These are phyloP conservation scores for Neoniphon sammara DNA, from an alignment of 2,797 vertebrate species.

Conservation along the genomic window DNA sequence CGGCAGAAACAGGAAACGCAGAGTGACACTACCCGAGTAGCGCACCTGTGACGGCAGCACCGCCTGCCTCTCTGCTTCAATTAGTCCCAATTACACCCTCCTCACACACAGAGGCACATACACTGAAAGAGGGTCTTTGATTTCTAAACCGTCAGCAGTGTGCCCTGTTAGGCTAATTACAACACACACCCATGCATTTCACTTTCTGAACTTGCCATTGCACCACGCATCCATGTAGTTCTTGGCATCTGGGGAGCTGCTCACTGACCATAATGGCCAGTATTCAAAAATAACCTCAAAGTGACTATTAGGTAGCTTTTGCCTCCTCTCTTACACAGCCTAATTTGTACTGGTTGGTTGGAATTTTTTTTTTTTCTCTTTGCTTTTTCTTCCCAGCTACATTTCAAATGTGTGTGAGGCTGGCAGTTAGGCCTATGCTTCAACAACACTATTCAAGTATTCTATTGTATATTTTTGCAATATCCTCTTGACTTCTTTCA, in stretches of 20 bases:
- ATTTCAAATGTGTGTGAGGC: not conserved
- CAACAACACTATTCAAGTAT: not conserved
- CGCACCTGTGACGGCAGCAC: conserved; percentile 57
- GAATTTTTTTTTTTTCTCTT: not conserved
- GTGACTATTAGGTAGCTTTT: not conserved
- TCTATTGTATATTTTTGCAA: not conserved
- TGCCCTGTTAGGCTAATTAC: conserved; percentile 45
- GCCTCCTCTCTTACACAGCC: not conserved
- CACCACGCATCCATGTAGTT: not conserved
- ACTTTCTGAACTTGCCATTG: conserved; percentile 5
- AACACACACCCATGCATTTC: conserved; percentile 11
- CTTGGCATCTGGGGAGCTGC: conserved; percentile 11
- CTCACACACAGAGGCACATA: not conserved
- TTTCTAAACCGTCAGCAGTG: conserved; percentile 30
- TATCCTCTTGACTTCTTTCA: not conserved
- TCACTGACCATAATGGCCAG: not conserved
- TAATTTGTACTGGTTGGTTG: not conserved
- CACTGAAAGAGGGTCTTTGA: conserved; percentile 1
- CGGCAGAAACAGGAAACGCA: conserved; percentile 57
- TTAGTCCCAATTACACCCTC: conserved; percentile 16
- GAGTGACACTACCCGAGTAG: conserved; percentile 51
- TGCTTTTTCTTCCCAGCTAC: not conserved
- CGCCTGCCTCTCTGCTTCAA: conserved; percentile 49
- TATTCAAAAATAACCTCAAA: not conserved
- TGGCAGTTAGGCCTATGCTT: not conserved